Percentiles rank a stretch among this genome's conserved stretches.
These are phyloP conservation scores for Epinephelus lanceolatus DNA, from an alignment of 2,113 vertebrate genomes.

Conservation along the genomic window DNA sequence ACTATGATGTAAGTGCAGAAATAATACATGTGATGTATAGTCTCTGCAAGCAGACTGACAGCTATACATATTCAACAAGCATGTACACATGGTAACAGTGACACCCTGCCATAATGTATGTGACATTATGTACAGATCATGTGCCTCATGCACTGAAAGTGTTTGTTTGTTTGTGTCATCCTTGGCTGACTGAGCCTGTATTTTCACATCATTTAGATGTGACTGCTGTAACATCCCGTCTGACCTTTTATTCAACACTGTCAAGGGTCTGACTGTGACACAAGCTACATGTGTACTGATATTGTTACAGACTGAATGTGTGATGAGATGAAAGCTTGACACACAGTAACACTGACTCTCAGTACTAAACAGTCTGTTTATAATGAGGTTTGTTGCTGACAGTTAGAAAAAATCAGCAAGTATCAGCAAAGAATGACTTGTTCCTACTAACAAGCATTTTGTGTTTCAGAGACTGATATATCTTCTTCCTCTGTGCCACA, in stretches of 20 bases:
- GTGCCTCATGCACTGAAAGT: background rate
- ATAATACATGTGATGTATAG: background rate
- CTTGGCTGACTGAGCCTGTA: background rate
- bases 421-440: too few species aligned
- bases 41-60: slow-evolving; percentile 12
- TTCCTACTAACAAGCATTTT: too few species aligned
- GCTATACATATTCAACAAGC: slow-evolving; percentile 9
- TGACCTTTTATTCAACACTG: background rate
- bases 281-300: background rate
- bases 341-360: too few species aligned
- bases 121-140: background rate
- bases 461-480: too few species aligned
- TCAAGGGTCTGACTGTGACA: background rate
- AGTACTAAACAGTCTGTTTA: too few species aligned
- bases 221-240: background rate
- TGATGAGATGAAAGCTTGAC: too few species aligned
- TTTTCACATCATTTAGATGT: background rate
- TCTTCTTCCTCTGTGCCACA: too few species aligned
- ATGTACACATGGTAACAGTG: background rate
- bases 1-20: background rate
- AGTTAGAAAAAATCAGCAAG: too few species aligned
- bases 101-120: background rate
- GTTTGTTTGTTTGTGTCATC: background rate
- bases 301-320: too few species aligned
- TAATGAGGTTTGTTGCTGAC: too few species aligned